Evolutionary conservation across 2,797 vertebrate species (phyloP).

Genomic region (Anas georgica): DNA sequence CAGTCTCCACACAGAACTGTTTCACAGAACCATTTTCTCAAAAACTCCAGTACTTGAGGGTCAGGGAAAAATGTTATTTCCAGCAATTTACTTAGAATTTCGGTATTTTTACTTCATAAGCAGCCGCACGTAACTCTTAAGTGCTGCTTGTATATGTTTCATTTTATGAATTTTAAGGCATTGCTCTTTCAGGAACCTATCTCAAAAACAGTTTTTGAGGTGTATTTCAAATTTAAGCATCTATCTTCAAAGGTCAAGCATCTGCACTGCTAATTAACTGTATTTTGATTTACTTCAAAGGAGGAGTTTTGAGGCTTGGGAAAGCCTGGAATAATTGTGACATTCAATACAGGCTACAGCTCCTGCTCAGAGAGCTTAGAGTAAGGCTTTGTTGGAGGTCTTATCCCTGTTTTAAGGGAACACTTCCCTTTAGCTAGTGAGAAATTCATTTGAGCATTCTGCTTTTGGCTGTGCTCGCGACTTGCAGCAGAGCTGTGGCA

Average conservation of each 20-base stretch:
- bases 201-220: not conserved
- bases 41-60: not conserved
- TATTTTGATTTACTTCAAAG: not conserved
- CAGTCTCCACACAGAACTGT: not conserved
- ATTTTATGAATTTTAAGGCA: not conserved
- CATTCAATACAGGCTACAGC: rapidly evolving
- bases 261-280: not conserved
- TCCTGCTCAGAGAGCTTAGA: not conserved
- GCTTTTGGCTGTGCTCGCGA: rapidly evolving
- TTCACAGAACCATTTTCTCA: not conserved
- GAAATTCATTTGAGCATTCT: rapidly evolving
- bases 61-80: not conserved
- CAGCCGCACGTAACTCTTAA: rapidly evolving
- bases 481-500: rapidly evolving
- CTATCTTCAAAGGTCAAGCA: not conserved
- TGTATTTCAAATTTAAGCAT: not conserved
- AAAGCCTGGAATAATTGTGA: not conserved
- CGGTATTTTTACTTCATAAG: not conserved
- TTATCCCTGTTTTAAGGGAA: not conserved
- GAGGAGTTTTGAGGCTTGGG: not conserved
- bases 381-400: rapidly evolving
- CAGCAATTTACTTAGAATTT: not conserved
- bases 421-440: rapidly evolving
- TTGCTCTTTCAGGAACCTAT: not conserved
- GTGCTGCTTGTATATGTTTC: not conserved